Percentiles rank a stretch among this genome's conserved stretches.
phyloP scores from a whole-genome alignment of 2,113 vertebrate genomes.

The Oceanites oceanicus region DNA sequence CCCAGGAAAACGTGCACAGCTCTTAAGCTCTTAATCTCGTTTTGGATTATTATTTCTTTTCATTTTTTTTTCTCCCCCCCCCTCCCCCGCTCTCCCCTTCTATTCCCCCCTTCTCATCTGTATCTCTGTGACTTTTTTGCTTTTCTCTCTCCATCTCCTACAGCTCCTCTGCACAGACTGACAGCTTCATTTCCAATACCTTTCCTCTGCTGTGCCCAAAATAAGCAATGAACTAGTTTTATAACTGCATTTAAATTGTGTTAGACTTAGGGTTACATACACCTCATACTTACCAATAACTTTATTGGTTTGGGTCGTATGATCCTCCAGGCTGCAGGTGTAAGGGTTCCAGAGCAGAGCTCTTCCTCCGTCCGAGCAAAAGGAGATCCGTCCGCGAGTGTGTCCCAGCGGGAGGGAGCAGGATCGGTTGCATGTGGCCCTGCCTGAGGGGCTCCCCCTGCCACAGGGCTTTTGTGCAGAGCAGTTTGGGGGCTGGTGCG shows the following conservation, averaged over 20 bases:
- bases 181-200: not conserved
- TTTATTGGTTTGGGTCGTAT: accelerated
- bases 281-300: not conserved
- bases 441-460: not conserved
- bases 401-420: not conserved
- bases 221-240: not conserved
- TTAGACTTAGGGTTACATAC: not conserved
- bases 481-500: not conserved
- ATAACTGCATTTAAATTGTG: not conserved
- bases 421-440: accelerated
- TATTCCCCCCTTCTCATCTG: not conserved
- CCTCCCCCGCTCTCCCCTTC: not conserved
- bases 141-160: not conserved
- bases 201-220: not conserved
- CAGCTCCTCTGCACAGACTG: not conserved
- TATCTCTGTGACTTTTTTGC: not conserved
- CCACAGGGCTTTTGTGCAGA: not conserved
- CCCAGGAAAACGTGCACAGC: not conserved
- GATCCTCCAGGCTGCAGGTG: accelerated
- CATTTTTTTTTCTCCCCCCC: not conserved
- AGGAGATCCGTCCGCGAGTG: accelerated
- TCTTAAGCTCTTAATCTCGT: not conserved
- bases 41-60: not conserved
- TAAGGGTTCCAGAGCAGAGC: not conserved
- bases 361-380: not conserved